A percentile compares a stretch with the other conserved stretches of the same genome.
Evolutionary conservation across 2,888 invertebrate species (phyloP).

Genomic region (Aleiodes alternator): DNA sequence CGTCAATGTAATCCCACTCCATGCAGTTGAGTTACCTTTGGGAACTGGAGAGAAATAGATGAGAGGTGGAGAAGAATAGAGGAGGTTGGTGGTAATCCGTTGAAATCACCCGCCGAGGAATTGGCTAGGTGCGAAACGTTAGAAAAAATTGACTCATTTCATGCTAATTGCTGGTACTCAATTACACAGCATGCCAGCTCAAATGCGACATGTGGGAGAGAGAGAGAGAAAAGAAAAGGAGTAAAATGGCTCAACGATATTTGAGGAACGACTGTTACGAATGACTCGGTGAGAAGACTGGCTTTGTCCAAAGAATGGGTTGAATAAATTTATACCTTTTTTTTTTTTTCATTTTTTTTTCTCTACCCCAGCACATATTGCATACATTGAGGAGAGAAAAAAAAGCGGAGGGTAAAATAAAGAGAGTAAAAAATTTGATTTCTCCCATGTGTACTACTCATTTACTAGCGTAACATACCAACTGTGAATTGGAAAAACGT

Average conservation of each 20-base stretch:
- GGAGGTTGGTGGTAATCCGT: not conserved
- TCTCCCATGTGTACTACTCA: slow-evolving; percentile 10
- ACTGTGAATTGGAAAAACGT: slow-evolving; percentile 24
- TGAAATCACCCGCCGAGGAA: slow-evolving; percentile 19
- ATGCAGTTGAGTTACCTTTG: too few relatives aligned
- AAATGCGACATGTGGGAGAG: not conserved
- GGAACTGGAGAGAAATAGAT: too few relatives aligned
- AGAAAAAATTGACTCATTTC: slow-evolving; percentile 58
- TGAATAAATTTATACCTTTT: slow-evolving; percentile 45
- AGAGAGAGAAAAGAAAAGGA: not conserved
- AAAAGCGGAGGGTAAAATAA: too few relatives aligned
- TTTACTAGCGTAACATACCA: slow-evolving; percentile 4
- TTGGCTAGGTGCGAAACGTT: slow-evolving; percentile 46
- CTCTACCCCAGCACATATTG: not conserved
- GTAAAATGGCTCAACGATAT: slow-evolving; percentile 34
- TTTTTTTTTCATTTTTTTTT: slow-evolving; percentile 16
- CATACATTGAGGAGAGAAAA: too few relatives aligned
- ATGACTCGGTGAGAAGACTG: slow-evolving; percentile 31
- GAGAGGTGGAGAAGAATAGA: not conserved
- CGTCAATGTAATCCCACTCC: too few relatives aligned
- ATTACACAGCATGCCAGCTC: not conserved
- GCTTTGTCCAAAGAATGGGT: slow-evolving; percentile 26
- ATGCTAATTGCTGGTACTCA: slow-evolving; percentile 56
- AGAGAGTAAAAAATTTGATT: slow-evolving; percentile 7
- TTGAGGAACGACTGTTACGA: slow-evolving; percentile 46